phyloP scores from a whole-genome alignment of 2,888 invertebrate genomes.

The Parnassius glacialis region DNA sequence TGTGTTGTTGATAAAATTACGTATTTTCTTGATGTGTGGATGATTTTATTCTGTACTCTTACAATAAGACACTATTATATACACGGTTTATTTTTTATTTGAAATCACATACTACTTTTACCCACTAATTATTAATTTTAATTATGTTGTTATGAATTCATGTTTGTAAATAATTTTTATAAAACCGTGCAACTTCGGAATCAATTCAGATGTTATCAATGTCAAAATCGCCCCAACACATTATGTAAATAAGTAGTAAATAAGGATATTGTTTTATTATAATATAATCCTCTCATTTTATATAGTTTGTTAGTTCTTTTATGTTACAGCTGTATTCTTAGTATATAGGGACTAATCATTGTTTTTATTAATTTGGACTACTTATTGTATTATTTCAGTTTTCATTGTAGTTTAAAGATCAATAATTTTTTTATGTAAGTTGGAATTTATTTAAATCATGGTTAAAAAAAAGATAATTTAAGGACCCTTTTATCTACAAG shows the following conservation, averaged over 20 bases:
- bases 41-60: no score
- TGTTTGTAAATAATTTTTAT: no score
- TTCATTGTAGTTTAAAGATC: not conserved
- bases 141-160: no score
- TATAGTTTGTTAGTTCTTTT: slow-evolving; percentile 2
- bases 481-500: no score
- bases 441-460: not conserved
- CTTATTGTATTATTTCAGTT: not conserved
- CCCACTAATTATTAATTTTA: no score
- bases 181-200: no score
- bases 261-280: slow-evolving; percentile 5
- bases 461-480: no score
- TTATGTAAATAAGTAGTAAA: slow-evolving; percentile 1
- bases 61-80: no score
- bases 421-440: no score
- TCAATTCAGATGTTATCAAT: no score
- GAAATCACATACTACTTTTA: no score
- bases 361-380: slow-evolving; percentile 5
- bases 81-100: no score
- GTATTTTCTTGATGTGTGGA: not conserved
- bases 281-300: slow-evolving; percentile 2
- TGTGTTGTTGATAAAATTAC: not conserved
- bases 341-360: slow-evolving; percentile 5
- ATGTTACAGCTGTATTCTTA: not conserved
- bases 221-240: not conserved